Evolutionary conservation across 2,888 invertebrate species (phyloP).

Genomic region (Drosophila differens): DNA sequence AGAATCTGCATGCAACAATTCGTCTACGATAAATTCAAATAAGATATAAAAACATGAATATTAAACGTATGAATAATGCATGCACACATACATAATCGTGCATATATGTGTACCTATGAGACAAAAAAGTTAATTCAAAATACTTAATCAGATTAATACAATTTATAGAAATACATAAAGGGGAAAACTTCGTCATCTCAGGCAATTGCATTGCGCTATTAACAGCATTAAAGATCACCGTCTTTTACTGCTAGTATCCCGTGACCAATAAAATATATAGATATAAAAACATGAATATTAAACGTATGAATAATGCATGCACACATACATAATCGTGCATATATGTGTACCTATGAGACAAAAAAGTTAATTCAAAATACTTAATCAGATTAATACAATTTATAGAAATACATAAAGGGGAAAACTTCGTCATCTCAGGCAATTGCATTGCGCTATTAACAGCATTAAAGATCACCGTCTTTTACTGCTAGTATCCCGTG

Average conservation of each 20-base stretch:
- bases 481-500: background rate
- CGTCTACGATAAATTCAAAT: background rate
- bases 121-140: background rate
- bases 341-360: background rate
- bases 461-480: background rate
- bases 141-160: background rate
- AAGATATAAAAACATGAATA: background rate
- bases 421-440: background rate
- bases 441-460: background rate
- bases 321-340: conserved; percentile 4
- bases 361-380: background rate
- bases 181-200: background rate
- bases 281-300: background rate
- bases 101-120: background rate
- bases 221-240: background rate
- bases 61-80: conserved; percentile 2
- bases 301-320: conserved; percentile 3
- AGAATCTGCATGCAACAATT: background rate
- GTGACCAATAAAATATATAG: too few species aligned
- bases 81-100: conserved; percentile 8
- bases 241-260: background rate
- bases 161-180: background rate
- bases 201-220: background rate
- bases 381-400: background rate
- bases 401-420: background rate